Evolutionary conservation across 2,113 vertebrate species (phyloP).

Genomic region (Cyanoramphus novaezelandiae): DNA sequence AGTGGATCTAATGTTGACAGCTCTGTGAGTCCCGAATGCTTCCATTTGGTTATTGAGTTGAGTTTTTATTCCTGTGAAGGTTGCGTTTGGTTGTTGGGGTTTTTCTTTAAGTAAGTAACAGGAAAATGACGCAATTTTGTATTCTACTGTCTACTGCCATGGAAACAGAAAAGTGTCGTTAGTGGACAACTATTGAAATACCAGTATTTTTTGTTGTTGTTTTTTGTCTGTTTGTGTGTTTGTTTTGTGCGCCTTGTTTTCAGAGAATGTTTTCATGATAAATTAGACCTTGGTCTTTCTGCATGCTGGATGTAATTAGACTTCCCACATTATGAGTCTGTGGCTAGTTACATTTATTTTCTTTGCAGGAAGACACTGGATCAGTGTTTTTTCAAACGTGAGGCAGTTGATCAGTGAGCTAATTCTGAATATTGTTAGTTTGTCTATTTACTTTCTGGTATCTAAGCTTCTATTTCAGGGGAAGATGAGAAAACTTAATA

Average conservation of each 20-base stretch:
- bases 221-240: background rate
- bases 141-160: background rate
- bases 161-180: background rate
- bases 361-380: background rate
- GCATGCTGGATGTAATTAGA: background rate
- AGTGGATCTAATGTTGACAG: conserved; percentile 42
- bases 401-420: background rate
- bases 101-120: background rate
- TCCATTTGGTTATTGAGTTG: background rate
- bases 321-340: background rate
- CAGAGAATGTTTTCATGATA: background rate
- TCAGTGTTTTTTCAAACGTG: background rate
- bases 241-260: background rate
- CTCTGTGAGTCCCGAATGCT: background rate
- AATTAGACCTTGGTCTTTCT: background rate
- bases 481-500: background rate
- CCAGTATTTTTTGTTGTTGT: background rate
- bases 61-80: background rate
- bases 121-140: background rate
- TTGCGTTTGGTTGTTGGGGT: background rate
- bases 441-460: background rate
- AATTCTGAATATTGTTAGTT: background rate
- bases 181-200: background rate
- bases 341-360: background rate
- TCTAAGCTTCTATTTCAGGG: background rate